Conservation (phyloP, 2,113 vertebrate species). For the Numenius arquata region DNA sequence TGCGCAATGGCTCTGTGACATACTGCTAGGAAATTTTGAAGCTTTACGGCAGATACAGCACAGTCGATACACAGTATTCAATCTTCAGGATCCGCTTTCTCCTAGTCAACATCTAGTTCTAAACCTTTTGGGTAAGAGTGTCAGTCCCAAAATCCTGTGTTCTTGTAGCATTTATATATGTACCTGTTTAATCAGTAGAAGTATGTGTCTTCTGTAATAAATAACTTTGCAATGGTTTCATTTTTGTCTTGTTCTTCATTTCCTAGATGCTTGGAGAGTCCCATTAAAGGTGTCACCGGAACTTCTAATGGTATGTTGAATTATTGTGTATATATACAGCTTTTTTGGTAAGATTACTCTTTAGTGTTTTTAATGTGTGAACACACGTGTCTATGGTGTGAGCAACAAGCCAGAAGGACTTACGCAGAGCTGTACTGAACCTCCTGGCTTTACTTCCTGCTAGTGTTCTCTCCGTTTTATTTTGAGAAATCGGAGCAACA, state of each 20-base stretch:
- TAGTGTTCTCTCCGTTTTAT: background rate
- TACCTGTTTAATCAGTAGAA: background rate
- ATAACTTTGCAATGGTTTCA: background rate
- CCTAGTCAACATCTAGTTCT: constrained; percentile 87
- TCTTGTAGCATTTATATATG: background rate
- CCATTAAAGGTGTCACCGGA: constrained; percentile 92
- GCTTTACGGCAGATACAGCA: constrained; percentile 89
- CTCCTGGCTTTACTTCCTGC: background rate
- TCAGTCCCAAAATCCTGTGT: background rate
- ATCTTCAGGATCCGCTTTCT: constrained; percentile 85
- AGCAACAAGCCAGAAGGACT: background rate
- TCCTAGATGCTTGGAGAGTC: constrained; percentile 87
- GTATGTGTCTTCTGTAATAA: accelerated
- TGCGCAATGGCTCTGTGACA: constrained; percentile 93
- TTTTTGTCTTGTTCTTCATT: background rate
- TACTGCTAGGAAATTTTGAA: constrained; percentile 92
- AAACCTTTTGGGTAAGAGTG: constrained; percentile 82
- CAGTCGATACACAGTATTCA: constrained; percentile 85
- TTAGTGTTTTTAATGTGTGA: background rate
- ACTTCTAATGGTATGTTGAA: constrained; percentile 82
- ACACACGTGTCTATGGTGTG: background rate
- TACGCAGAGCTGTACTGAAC: background rate
- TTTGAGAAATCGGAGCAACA: background rate
- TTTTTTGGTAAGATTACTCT: background rate
- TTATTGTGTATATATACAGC: background rate